phyloP scores from a whole-genome alignment of 2,797 vertebrate genomes.

The Emys orbicularis region DNA sequence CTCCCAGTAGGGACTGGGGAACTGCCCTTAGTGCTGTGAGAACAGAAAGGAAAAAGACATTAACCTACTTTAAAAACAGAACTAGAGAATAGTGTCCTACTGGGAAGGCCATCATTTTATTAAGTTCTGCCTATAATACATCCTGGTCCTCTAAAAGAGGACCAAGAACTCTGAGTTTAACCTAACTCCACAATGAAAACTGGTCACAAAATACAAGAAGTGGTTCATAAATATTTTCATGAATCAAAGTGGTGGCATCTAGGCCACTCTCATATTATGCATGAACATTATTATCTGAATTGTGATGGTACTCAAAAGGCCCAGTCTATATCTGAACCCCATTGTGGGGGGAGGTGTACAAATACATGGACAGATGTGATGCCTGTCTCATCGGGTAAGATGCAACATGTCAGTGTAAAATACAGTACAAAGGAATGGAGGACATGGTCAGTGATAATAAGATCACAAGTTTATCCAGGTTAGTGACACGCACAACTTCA shows the following conservation, averaged over 20 bases:
- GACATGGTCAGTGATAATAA: not conserved
- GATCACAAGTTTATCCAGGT: not conserved
- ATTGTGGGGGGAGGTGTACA: fast-evolving
- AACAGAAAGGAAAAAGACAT: not conserved
- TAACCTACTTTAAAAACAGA: not conserved
- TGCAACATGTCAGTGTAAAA: not conserved
- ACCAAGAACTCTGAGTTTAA: not conserved
- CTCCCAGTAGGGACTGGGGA: not conserved
- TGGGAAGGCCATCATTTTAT: not conserved
- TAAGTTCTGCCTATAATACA: not conserved
- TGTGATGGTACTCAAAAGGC: not conserved
- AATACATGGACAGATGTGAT: not conserved
- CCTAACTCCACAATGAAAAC: fast-evolving
- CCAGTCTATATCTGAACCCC: fast-evolving
- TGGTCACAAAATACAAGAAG: fast-evolving
- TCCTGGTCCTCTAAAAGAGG: fast-evolving
- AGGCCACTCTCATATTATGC: not conserved
- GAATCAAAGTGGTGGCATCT: not conserved
- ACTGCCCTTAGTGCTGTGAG: not conserved
- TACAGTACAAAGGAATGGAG: not conserved
- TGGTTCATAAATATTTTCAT: fast-evolving
- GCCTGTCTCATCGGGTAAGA: not conserved
- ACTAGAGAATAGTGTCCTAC: not conserved
- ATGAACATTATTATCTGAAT: fast-evolving
- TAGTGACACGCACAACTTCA: fast-evolving